Conservation (phyloP, 2,888 invertebrate species). For the Amblyjoppa fuscipennis region DNA sequence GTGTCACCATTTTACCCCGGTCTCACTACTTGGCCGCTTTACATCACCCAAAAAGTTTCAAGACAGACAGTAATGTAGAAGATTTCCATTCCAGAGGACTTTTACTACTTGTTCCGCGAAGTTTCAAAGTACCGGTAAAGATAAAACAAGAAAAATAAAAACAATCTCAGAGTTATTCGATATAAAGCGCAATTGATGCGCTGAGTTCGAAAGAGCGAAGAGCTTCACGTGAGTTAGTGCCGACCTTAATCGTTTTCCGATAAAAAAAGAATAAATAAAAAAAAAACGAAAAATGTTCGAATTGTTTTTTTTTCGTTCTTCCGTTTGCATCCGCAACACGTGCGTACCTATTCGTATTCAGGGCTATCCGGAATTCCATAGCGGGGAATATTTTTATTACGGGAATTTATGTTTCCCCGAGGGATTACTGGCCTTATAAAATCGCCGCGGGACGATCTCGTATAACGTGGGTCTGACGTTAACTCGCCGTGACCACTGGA, state of each 20-base stretch:
- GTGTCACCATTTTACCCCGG: too few relatives aligned
- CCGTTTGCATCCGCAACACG: neutral
- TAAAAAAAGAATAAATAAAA: neutral
- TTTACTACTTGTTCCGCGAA: slow-evolving; percentile 4
- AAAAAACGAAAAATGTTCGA: neutral
- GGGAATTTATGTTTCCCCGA: neutral
- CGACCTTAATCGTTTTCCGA: slow-evolving; percentile 45
- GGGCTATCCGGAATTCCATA: slow-evolving; percentile 16
- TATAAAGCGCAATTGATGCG: slow-evolving; percentile 31
- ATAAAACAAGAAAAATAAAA: slow-evolving; percentile 9
- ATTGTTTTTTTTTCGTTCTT: slow-evolving; percentile 9
- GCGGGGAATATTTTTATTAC: slow-evolving; percentile 7
- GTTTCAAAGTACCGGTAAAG: neutral
- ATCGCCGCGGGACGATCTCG: neutral
- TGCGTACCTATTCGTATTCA: slow-evolving; percentile 10
- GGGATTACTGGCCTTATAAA: slow-evolving; percentile 14
- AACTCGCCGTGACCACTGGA: slow-evolving; percentile 38
- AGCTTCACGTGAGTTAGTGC: slow-evolving; percentile 12
- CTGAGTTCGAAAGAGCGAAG: neutral
- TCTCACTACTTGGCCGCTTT: too few relatives aligned
- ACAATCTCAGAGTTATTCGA: neutral
- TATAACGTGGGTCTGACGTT: slow-evolving; percentile 23
- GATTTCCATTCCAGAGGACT: neutral
- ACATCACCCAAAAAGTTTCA: neutral
- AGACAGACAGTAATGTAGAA: neutral